Conservation (phyloP, 2,797 vertebrate species). For the Scyliorhinus canicula region DNA sequence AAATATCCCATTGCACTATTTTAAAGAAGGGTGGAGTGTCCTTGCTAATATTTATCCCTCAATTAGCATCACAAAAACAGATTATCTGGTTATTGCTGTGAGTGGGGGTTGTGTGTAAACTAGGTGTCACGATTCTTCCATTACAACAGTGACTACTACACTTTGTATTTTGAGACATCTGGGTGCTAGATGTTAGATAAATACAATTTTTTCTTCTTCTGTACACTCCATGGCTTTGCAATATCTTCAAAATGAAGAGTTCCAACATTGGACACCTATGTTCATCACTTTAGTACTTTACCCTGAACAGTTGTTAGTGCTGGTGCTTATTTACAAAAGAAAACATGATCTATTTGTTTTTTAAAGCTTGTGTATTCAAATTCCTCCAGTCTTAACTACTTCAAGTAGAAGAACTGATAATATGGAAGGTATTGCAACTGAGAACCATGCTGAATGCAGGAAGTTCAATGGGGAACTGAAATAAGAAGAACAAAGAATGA, state of each 20-base stretch:
- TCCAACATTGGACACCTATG: background rate
- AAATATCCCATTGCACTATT: background rate
- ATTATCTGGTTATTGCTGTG: background rate
- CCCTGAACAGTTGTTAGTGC: no score
- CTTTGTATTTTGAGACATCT: background rate
- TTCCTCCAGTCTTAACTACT: background rate
- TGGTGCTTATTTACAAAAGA: background rate
- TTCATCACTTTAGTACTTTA: no score
- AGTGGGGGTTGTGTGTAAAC: background rate
- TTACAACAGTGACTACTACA: background rate
- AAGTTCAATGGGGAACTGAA: background rate
- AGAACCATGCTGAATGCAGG: no score
- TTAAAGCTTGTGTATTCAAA: background rate
- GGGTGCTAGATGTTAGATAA: no score
- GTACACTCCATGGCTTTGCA: background rate
- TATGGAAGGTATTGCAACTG: background rate
- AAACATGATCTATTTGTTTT: background rate
- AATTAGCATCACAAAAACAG: background rate
- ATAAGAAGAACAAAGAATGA: background rate
- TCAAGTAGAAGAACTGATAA: background rate
- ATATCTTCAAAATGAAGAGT: background rate
- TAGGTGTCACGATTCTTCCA: background rate
- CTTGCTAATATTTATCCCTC: background rate
- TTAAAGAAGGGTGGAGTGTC: background rate
- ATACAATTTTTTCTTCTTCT: background rate